Evolutionary conservation across 2,797 vertebrate species (phyloP), one percentile per base, ranked within the genome.

Genomic region (Microctenopoma lineatum): DNA sequence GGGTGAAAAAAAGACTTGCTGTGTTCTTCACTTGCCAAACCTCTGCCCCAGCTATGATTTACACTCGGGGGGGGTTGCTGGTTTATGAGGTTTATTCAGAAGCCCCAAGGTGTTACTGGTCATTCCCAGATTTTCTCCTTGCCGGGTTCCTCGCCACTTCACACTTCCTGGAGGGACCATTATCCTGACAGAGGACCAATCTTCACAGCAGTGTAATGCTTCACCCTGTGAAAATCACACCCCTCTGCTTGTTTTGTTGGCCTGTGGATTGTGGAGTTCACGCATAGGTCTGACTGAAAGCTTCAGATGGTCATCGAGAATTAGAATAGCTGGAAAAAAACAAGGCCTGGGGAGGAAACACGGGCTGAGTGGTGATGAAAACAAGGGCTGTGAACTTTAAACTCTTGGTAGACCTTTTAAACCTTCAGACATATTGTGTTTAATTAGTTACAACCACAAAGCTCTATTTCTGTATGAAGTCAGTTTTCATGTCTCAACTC

Each of bases 151-250:
- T 83, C 87, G 65, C 70, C 59, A 72, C 82, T 93, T 94, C 79
- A 39, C 94, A 92, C 93, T 90, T 84, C 84, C 76, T 52, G 82
- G 82, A 81, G 85, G 84, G 84, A 71, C 84, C 59, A 86, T 94
- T 91, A 90, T 84, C 76, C 70, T 72, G 74, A 82, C 84, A 75
- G 77, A 79, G 79, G 80, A 62, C 51, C 72, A 51, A 75, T 85
- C 83, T 85, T 92, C 87, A 87, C 91, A 85, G 77, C 82, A 71
- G 86, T 50, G 47, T 3, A 70, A 86, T 21, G 70, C 78, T 60
- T 79, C 27, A 3, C 38, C 65, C 75, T 29, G 73, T 81, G 83
- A 92, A 92, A 89, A 70, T 93, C 84, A 85, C 93, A 89, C 91
- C 85, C 83, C 55, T 58, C 54, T 74, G 81, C 84, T 86, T 86